Base-by-base conservation (phyloP, 2,797 vertebrate genomes). In the Sphenopsis melanotis region DNA sequence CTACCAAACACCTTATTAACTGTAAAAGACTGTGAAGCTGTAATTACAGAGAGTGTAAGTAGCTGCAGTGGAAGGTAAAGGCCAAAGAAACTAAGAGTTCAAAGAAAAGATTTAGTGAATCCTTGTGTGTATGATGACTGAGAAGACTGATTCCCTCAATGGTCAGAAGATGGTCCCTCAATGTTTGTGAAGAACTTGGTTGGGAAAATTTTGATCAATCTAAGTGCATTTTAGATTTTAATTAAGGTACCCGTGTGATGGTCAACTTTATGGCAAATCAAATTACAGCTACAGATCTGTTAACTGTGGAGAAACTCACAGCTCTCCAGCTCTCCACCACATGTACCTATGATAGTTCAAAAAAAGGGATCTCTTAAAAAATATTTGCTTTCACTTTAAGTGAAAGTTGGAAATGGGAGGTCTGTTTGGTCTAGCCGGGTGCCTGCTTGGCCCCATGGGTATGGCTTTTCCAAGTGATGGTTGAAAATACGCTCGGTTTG, bases 401-500 rank as follows among this genome's bases (percentile, higher is more conserved):
- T 69, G 42, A 37, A 26, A 32, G 26, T 32, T 47, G 36, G 32
- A 70, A 77, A 44, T 1, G 4, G 37, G 41, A 26, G 15, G 10
- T 69, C 55, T 93, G 4, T 47, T 88, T 71, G 59, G 32, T 47
- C 15, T 47, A 56, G 11, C 9, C 72, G 44, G 30, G 23, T 49
- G 17, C 9, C 89, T 64, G 37, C 39, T 65, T 44, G 66, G 56
- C 26, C 11, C 42, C 3, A 2, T 30, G 11, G 14, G 14, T n/a
- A 15, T 15, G 16, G 2, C 9, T 64, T 64, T 85, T 72, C 24
- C 24, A 29, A 46, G 50, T 15, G 36, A 15, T 57, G 24, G 4
- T 52, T 57, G 47, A n/a, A 14, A 8, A 12, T 0, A 0, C 14
- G 13, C 18, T 71, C 4, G 0, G 2, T 70, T 80, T 71, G 42